Evolutionary conservation across 1,140 invertebrate genomes (phyloP).

Genomic region (Caenorhabditis brenneri): DNA sequence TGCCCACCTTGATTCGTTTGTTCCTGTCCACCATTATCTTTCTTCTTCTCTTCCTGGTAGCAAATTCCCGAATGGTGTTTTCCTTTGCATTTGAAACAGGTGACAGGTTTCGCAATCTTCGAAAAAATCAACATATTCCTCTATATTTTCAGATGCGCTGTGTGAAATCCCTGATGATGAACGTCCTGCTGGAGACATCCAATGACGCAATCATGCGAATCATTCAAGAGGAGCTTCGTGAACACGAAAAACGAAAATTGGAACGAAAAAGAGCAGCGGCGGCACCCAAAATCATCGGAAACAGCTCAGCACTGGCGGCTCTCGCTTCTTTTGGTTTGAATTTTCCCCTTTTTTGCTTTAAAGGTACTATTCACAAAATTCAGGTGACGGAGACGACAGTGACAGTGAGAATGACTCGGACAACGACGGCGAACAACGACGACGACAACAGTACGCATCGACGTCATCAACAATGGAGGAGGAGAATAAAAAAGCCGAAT

Average conservation of each 20-base stretch:
- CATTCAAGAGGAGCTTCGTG: background rate
- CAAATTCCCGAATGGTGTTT: background rate
- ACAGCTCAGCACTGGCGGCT: conserved; percentile 19
- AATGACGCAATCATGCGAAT: conserved; percentile 17
- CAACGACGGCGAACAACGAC: background rate
- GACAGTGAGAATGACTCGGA: background rate
- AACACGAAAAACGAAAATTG: background rate
- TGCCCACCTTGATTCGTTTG: no score
- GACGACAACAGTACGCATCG: background rate
- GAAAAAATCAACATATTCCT: background rate
- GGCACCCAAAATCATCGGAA: conserved; percentile 9
- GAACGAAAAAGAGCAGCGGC: background rate
- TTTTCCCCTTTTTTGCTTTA: background rate
- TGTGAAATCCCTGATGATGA: conserved; percentile 17
- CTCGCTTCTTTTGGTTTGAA: background rate
- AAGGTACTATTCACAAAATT: background rate
- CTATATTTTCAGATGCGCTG: conserved; percentile 29
- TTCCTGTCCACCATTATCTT: no score
- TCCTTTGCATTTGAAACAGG: background rate
- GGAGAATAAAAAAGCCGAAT: background rate
- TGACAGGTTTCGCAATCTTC: no score
- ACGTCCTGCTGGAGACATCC: conserved; percentile 19
- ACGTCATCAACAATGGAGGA: background rate
- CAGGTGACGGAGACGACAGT: conserved; percentile 4
- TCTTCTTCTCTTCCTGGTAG: background rate